Evolutionary conservation across 1,140 invertebrate genomes (phyloP).

Genomic region (Drosophila pandora): DNA sequence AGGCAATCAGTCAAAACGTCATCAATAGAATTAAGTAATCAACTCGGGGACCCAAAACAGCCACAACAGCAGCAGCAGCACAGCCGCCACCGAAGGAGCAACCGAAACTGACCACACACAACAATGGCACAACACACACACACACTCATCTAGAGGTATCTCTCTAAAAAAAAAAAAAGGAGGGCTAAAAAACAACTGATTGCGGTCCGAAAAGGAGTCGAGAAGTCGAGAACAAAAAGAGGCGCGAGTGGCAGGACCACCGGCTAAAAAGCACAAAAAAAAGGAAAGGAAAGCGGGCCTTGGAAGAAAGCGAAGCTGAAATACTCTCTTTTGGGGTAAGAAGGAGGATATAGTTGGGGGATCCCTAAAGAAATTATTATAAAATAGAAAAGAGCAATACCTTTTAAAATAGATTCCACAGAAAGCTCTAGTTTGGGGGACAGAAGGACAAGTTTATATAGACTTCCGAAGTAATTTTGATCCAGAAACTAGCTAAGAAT

Average conservation of each 20-base stretch:
- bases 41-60: constrained; percentile 53
- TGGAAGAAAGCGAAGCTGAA: background rate
- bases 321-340: background rate
- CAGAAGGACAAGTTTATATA: too few species aligned
- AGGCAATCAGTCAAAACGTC: constrained; percentile 83
- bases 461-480: too few species aligned
- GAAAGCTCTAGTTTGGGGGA: too few species aligned
- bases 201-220: constrained; percentile 76
- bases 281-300: background rate
- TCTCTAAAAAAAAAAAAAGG: constrained; percentile 5
- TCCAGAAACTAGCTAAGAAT: too few species aligned
- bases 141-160: background rate
- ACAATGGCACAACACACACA: constrained; percentile 40
- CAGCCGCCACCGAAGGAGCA: constrained; percentile 7
- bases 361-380: background rate
- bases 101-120: constrained; percentile 80
- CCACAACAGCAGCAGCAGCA: constrained; percentile 5
- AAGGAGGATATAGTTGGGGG: too few species aligned
- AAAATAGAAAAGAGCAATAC: too few species aligned
- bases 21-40: constrained; percentile 83
- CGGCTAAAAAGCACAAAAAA: constrained; percentile 30
- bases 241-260: constrained; percentile 67
- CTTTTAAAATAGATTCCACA: too few species aligned
- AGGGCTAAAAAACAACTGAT: constrained; percentile 39
- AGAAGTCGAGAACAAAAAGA: constrained; percentile 53